Base-by-base conservation (phyloP, 2,797 vertebrate species). In the Sebastes melanostomus region DNA sequence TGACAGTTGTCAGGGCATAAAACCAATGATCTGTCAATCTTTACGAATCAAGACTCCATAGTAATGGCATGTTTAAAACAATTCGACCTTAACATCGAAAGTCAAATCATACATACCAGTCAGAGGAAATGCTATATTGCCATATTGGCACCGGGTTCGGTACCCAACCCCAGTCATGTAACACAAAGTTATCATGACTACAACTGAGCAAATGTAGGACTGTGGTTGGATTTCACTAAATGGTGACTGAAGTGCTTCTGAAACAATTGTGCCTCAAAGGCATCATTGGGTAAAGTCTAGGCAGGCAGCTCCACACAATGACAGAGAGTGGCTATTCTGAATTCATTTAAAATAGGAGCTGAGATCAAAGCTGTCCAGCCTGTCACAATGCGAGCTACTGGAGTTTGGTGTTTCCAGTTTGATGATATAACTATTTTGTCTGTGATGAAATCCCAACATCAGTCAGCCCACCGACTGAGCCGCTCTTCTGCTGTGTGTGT, bases 391-490 rank as follows among this genome's bases (percentile, higher is more conserved):
- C 55, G 72, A 86, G 66, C 62, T 30, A 66, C 85, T 42, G 18
- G 27, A 82, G 66, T 70, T 72, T 61, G 46, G 67, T 55, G 66
- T 79, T 86, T 80, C 55, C 59, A 81, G 61, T 85, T 69, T 73
- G 61, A 90, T 84, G 82, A 88, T 68, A 80, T 68, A 80, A 82
- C 56, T 65, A 66, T 80, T 85, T 72, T 86, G 78, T 76, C 84
- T 42, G 71, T 72, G 73, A 75, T 86, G 72, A 89, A 84, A 82
- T 85, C 78, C 76, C 71, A 83, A 50, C 81, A 83, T 86, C 77
- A 76, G 63, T 83, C 78, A 86, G 81, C 56, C 82, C 81, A 77
- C 77, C 12, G 1, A 68, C 69, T 50, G 67, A 82, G 84, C 29
- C 3, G 24, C 66, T 80, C 25, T 59, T 79, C 78, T 58, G 65